Base-by-base conservation (phyloP, 2,113 vertebrate genomes). In the Corydoras maculifer region DNA sequence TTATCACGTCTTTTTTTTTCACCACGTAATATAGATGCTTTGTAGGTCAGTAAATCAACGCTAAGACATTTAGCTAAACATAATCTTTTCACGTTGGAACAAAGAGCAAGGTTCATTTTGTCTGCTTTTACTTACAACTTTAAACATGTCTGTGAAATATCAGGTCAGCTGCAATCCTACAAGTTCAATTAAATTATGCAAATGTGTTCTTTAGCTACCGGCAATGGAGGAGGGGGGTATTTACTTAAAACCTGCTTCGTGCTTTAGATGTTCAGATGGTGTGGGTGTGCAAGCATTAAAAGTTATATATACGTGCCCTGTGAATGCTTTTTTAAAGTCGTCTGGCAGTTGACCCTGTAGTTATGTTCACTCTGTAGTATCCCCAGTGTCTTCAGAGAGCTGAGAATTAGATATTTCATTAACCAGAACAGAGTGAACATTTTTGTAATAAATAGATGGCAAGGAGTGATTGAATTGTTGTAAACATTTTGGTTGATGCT, bases 351-450 rank as follows among this genome's bases (percentile, higher is more conserved):
- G 51, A 10, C 51, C 51, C 51, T 10, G 51, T 14, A 53, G 51
- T 12, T 53, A 13, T 57, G 54, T 14, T 57, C 10, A 10, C 51
- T 3, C 10, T 53, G 51, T 57, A 57, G 12, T 4, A 14, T 43
- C 53, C 29, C 7, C 35, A 43, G 35, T 0, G 7, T 43, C 35
- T 43, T 43, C 35, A 43, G 7, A 43, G 35, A 43, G 35, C 35
- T 43, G 35, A 43, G 35, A 4, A 43, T 2, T 43, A 43, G 11
- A 18, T 64, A 59, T 68, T 73, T 65, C 69, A 69, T 65, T 68
- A 77, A 65, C 65, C 75, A 73, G 65, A 77, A 72, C 67, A 32
- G 65, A 67, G 9, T 62, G 14, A 43, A 59, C n/a, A 9, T 18
- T 57, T 48, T 30, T 55, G 55, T 7, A 14, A 15, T 7, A 6